A percentile compares a stretch with the other conserved stretches of the same genome.
Conservation (phyloP, 2,888 invertebrate species). For the Sminthurinus aureus region DNA sequence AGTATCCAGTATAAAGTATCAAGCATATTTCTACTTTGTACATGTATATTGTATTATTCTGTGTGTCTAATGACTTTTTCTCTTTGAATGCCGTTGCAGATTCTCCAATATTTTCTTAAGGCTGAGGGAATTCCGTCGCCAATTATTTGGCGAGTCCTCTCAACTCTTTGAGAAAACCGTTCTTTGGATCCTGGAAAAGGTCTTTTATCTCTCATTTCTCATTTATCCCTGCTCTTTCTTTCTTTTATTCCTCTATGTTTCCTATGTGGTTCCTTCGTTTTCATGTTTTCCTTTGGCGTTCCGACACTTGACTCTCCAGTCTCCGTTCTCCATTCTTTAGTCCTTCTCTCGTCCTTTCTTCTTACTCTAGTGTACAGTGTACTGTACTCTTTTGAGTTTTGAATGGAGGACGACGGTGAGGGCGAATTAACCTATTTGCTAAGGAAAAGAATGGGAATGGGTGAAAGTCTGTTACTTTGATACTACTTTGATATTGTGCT, state of each 20-base stretch:
- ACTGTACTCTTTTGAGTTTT: too few species aligned
- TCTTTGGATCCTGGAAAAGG: conserved; percentile 54
- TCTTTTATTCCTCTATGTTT: neutral
- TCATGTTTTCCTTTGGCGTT: conserved; percentile 1
- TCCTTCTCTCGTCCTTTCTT: neutral
- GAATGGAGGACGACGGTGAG: too few species aligned
- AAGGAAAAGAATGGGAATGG: neutral
- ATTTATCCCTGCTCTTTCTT: conserved; percentile 17
- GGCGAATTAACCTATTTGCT: neutral
- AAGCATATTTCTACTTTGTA: too few species aligned
- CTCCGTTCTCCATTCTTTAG: neutral
- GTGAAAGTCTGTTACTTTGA: neutral
- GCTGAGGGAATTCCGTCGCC: conserved; percentile 40
- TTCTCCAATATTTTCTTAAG: conserved; percentile 46
- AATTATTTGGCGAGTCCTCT: conserved; percentile 50
- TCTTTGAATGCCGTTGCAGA: conserved; percentile 37
- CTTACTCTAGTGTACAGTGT: too few species aligned
- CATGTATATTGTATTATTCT: too few species aligned
- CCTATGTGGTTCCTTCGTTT: neutral
- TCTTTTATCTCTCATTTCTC: conserved; percentile 30
- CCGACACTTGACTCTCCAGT: neutral
- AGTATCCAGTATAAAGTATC: too few species aligned
- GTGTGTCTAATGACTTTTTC: too few species aligned
- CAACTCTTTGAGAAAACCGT: conserved; percentile 54
- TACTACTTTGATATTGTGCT: neutral